Conservation (phyloP, 2,888 invertebrate species). For the Galerucella calmariensis region DNA sequence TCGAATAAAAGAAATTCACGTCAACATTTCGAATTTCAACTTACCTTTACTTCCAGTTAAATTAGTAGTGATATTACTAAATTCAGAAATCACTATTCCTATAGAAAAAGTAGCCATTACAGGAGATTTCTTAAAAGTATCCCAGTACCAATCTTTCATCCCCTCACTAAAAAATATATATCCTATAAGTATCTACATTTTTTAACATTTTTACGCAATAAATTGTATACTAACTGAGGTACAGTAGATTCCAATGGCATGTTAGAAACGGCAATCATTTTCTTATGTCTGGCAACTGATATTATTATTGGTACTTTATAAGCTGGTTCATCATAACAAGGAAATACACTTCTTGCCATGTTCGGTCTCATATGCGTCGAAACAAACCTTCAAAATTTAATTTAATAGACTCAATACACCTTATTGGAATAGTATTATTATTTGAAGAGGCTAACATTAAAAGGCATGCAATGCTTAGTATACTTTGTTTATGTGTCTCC, state of each 20-base stretch:
- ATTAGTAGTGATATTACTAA: constrained; percentile 57
- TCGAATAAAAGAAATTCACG: too few relatives aligned
- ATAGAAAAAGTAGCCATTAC: constrained; percentile 82
- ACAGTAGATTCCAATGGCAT: constrained; percentile 70
- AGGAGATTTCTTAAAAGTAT: constrained; percentile 77
- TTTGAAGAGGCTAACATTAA: too few relatives aligned
- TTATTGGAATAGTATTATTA: too few relatives aligned
- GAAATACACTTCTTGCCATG: constrained; percentile 80
- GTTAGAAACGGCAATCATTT: constrained; percentile 73
- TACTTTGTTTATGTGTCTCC: too few relatives aligned
- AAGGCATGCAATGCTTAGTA: too few relatives aligned
- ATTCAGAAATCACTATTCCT: constrained; percentile 77
- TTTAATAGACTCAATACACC: too few relatives aligned
- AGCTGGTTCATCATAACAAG: constrained; percentile 84
- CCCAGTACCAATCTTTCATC: constrained; percentile 73
- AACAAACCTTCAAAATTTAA: constrained; percentile 66
- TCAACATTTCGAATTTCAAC: too few relatives aligned
- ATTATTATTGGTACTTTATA: constrained; percentile 78
- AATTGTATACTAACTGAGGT: constrained; percentile 69
- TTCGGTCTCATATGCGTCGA: constrained; percentile 78
- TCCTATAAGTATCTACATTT: not conserved
- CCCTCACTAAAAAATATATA: constrained; percentile 63
- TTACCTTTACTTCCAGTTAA: not conserved
- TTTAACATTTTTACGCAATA: too few relatives aligned
- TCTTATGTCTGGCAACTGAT: constrained; percentile 71